Conservation (phyloP, 2,888 invertebrate species). For the Thereva unica region DNA sequence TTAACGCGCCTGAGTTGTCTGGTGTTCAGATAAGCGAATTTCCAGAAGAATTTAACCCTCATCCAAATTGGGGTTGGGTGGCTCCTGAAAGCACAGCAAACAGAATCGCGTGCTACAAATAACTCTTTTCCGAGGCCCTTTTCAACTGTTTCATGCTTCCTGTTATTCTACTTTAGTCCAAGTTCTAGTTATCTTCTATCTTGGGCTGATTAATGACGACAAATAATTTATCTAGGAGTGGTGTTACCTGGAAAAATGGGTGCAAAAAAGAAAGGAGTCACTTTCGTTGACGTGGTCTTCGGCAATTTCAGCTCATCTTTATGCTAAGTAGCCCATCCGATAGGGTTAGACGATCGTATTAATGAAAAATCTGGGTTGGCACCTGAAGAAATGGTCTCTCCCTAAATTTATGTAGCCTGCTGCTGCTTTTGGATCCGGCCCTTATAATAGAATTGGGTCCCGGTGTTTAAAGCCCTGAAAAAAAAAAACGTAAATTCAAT, state of each 20-base stretch:
- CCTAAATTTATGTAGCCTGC: too few species aligned
- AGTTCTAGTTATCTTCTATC: not conserved
- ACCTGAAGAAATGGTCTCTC: too few species aligned
- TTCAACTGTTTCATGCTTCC: slow-evolving; percentile 15
- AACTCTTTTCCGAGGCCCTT: slow-evolving; percentile 26
- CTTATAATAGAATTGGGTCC: too few species aligned
- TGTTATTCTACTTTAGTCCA: slow-evolving; percentile 11
- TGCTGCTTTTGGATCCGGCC: too few species aligned
- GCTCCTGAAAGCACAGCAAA: not conserved
- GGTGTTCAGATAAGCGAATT: slow-evolving; percentile 27
- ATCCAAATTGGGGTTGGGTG: not conserved
- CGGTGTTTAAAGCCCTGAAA: too few species aligned
- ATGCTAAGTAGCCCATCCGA: too few species aligned
- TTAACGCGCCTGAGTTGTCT: slow-evolving; percentile 20
- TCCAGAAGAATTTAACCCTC: slow-evolving; percentile 13
- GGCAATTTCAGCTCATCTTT: too few species aligned
- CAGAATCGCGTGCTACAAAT: slow-evolving; percentile 28
- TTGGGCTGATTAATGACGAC: slow-evolving; percentile 25
- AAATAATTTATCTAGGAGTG: slow-evolving; percentile 11
- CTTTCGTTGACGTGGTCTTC: not conserved
- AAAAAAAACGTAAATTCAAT: too few species aligned
- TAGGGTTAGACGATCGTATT: too few species aligned
- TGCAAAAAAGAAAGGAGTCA: slow-evolving; percentile 12
- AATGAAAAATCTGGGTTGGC: too few species aligned
- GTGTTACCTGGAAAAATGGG: not conserved